These are phyloP conservation scores for Antheraea mylitta DNA, from an alignment of 1,140 invertebrate species.

Conservation along the genomic window DNA sequence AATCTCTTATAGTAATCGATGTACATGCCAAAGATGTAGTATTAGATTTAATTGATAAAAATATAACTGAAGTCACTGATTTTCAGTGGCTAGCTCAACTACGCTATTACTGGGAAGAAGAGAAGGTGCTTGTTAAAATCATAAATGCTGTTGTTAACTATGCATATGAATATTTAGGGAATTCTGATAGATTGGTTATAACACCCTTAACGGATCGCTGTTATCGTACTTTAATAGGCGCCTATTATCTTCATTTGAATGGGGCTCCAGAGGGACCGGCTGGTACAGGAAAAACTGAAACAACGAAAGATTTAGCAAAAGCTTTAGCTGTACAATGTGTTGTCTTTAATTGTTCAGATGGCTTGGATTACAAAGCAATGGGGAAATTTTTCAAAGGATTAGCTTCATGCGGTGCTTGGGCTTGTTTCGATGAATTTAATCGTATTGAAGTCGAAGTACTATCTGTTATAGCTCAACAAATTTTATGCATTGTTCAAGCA, in stretches of 20 bases:
- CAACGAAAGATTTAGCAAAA: constrained; percentile 95
- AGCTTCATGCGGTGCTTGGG: constrained; percentile 95
- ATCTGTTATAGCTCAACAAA: constrained; percentile 93
- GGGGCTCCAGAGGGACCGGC: constrained; percentile 94
- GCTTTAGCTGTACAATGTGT: constrained; percentile 93
- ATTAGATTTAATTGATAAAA: constrained; percentile 84
- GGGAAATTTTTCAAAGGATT: constrained; percentile 93
- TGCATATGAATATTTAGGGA: constrained; percentile 95
- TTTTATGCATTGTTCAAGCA: constrained; percentile 89
- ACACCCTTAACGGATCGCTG: constrained; percentile 93
- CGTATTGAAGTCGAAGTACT: constrained; percentile 94
- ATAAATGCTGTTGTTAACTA: constrained; percentile 92
- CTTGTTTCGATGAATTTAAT: constrained; percentile 96
- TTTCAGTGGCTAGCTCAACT: constrained; percentile 96
- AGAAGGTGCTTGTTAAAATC: constrained; percentile 88
- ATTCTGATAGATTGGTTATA: constrained; percentile 89
- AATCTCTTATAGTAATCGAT: constrained; percentile 93
- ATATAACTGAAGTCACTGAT: constrained; percentile 86
- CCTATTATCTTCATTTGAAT: constrained; percentile 91
- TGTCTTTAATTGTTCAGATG: constrained; percentile 95
- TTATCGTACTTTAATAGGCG: constrained; percentile 92
- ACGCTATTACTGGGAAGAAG: constrained; percentile 94
- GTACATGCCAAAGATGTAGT: constrained; percentile 95
- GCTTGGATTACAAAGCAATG: constrained; percentile 95
- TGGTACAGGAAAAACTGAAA: constrained; percentile 97